Evolutionary conservation across 2,888 invertebrate genomes (phyloP), one percentile per base, ranked within the genome.

Genomic region (Aquatica leii): DNA sequence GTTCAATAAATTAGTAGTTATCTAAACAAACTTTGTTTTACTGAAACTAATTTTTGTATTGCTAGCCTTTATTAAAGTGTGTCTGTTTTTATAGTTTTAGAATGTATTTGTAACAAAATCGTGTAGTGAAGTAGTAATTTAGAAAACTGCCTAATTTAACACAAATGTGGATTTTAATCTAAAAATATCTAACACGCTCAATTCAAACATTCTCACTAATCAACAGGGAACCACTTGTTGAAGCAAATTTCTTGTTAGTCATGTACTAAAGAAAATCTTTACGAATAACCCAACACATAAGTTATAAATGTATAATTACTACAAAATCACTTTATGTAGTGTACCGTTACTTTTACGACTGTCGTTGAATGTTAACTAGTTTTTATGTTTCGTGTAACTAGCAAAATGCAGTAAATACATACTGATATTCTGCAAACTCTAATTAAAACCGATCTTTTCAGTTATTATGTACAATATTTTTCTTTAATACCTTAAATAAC

Each of bases 161-260:
- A 24, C 24, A 24, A 24, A 24, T 4, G 4, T 4, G 24, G 24
- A 24, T 24, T 24, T 24, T 24, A 24, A 24, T 24, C 24, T 24
- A 24, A 24, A 24, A 24, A 24, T 24, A 43, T 15, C 17, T 43
- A 8, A 8, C 6, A 43, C 9, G 46, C 54, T 51, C 67, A 67
- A 70, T 68, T 69, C 69, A 70, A 67, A 68, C 66, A 62, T 59
- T 62, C 59, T 40, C 57, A 69, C 68, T 72, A 73, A 72, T 72
- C 71, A 73, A 73, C 73, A 60, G 69, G 65, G 72, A 76, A 74
- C 76, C 77, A 77, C 77, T 77, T 77, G 77, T 77, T 77, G 77
- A 76, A 74, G 71, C 64, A 68, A 69, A 60, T 63, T 65, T 53
- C 66, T 72, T 68, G 41, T 72, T 71, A 70, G 70, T 72, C 73